These are phyloP conservation scores for Gasterosteus nipponicus DNA, from an alignment of 2,113 vertebrate genomes.

Conservation along the genomic window DNA sequence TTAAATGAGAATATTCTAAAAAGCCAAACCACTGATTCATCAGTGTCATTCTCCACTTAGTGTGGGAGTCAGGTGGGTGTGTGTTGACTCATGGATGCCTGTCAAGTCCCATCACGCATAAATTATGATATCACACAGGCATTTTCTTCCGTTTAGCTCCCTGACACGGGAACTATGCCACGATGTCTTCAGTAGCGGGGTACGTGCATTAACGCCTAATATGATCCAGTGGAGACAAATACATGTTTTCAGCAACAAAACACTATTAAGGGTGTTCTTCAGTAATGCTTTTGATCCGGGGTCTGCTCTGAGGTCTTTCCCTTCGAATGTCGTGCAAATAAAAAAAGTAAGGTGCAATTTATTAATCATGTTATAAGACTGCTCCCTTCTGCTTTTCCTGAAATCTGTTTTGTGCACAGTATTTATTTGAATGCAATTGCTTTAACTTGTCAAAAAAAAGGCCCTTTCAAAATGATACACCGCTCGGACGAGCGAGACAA, in stretches of 20 bases:
- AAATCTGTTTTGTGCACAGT: too few relatives aligned
- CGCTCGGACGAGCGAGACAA: background rate
- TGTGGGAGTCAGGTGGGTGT: conserved; percentile 9
- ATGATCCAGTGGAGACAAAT: background rate
- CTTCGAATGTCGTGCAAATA: too few relatives aligned
- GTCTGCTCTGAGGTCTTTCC: background rate
- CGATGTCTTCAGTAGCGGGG: background rate
- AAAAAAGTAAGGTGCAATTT: too few relatives aligned
- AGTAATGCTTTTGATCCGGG: background rate
- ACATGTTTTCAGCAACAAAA: background rate
- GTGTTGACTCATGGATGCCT: background rate
- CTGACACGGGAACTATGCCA: background rate
- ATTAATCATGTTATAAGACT: too few relatives aligned
- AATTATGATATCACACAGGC: background rate
- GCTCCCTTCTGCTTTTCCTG: background rate
- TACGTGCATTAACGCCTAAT: background rate
- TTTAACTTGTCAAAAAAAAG: background rate
- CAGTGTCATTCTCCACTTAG: conserved; percentile 6
- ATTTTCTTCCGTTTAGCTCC: background rate
- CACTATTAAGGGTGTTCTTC: background rate
- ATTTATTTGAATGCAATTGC: background rate
- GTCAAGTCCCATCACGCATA: background rate
- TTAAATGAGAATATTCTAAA: conserved; percentile 1
- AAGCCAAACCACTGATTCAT: background rate
- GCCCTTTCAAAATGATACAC: background rate